Conservation (phyloP, 2,888 invertebrate species). For the Eupithecia subfuscata region DNA sequence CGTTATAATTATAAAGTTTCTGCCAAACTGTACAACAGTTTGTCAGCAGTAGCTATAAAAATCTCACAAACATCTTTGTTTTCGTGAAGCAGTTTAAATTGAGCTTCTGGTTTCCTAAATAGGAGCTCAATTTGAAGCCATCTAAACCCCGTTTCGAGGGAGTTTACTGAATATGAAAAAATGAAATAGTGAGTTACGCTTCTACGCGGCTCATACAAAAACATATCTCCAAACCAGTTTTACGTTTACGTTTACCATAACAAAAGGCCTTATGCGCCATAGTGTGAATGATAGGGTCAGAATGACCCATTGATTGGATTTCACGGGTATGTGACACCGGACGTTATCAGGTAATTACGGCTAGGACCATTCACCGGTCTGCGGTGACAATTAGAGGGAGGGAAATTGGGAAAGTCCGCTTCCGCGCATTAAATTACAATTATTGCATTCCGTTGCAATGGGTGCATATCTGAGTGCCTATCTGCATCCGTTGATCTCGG, state of each 20-base stretch:
- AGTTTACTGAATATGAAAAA: too few species aligned
- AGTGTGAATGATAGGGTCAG: slow-evolving; percentile 35
- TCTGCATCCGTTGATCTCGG: slow-evolving; percentile 21
- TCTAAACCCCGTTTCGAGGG: too few species aligned
- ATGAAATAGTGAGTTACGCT: not conserved
- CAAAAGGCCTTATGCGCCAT: not conserved
- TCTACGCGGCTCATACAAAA: not conserved
- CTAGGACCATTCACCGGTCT: slow-evolving; percentile 52
- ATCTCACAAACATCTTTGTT: too few species aligned
- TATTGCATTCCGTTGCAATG: slow-evolving; percentile 41
- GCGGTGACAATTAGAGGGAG: slow-evolving; percentile 52
- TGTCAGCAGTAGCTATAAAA: too few species aligned
- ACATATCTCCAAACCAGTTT: slow-evolving; percentile 1
- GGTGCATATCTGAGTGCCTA: slow-evolving; percentile 16
- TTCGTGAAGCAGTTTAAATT: too few species aligned
- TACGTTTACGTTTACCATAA: not conserved
- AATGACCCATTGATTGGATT: slow-evolving; percentile 16
- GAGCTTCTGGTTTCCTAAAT: too few species aligned
- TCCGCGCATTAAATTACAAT: slow-evolving; percentile 50
- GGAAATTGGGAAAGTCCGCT: slow-evolving; percentile 52
- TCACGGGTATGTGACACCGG: slow-evolving; percentile 50
- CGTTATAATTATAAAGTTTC: too few species aligned
- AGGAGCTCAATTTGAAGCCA: too few species aligned
- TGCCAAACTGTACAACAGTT: too few species aligned
- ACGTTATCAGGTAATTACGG: slow-evolving; percentile 57